Evolutionary conservation across 2,797 vertebrate species (phyloP).

Genomic region (Sitta carolinensis): DNA sequence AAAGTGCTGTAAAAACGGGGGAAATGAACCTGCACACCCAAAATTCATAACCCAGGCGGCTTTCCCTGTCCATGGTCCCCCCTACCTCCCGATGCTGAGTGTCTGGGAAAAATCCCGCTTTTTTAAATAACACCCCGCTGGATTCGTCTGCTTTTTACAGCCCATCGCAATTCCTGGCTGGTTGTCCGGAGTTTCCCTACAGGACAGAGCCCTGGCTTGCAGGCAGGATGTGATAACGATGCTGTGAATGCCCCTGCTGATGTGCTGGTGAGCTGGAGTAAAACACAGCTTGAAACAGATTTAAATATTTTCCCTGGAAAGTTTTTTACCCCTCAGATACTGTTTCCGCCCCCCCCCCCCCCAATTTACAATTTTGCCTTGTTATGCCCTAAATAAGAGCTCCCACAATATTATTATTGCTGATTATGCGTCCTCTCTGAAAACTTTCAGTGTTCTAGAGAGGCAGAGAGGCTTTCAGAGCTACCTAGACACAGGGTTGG

Average conservation of each 20-base stretch:
- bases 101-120: background rate
- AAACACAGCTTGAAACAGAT: background rate
- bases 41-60: background rate
- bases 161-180: too few species aligned
- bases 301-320: background rate
- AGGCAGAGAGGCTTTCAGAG: background rate
- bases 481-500: background rate
- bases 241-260: background rate
- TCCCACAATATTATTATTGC: background rate
- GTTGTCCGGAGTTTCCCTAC: background rate
- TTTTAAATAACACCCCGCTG: background rate
- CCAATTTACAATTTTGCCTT: background rate
- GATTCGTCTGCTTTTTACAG: background rate
- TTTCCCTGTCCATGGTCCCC: constrained; percentile 28
- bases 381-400: background rate
- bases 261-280: background rate
- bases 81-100: background rate
- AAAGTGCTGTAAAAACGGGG: background rate
- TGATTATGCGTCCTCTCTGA: background rate
- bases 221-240: background rate
- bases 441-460: accelerated
- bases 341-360: too few species aligned
- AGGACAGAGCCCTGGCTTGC: background rate
- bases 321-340: background rate
- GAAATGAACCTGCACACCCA: accelerated